A percentile compares a stretch with the other conserved stretches of the same genome.
phyloP scores from a whole-genome alignment of 1,140 invertebrate genomes.

The Bombus ignitus region DNA sequence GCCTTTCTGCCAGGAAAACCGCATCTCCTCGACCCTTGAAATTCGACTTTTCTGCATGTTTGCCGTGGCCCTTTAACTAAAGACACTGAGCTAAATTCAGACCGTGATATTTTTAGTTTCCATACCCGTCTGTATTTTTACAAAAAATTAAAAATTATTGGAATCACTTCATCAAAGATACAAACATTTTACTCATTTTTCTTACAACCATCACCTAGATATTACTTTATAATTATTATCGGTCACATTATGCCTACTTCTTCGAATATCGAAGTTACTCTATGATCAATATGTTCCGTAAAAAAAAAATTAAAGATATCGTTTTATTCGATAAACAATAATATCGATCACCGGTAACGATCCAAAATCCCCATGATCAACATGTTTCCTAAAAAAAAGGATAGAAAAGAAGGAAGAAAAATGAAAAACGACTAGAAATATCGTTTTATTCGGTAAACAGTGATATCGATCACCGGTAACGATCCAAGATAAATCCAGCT shows the following conservation, averaged over 20 bases:
- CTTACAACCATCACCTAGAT: not conserved
- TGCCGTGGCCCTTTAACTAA: not conserved
- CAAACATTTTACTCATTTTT: no score
- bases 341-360: constrained; percentile 18
- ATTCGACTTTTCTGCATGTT: constrained; percentile 21
- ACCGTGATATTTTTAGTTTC: not conserved
- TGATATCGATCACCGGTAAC: constrained; percentile 14
- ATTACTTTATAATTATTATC: no score
- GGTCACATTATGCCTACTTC: not conserved
- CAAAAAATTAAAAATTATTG: not conserved
- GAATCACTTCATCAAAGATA: no score
- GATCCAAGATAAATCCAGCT: constrained; percentile 35
- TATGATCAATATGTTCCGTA: not conserved
- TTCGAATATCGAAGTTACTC: no score
- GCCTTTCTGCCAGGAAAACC: constrained; percentile 44
- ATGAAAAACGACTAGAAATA: not conserved
- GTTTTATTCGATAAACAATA: not conserved
- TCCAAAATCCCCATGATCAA: not conserved
- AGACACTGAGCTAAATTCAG: not conserved
- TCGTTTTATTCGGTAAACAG: not conserved
- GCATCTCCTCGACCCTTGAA: constrained; percentile 37
- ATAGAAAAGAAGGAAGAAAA: not conserved
- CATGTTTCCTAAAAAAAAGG: no score
- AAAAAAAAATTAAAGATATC: no score
- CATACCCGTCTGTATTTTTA: not conserved